Conservation (phyloP, 2,888 invertebrate species). For the Callosobruchus maculatus region DNA sequence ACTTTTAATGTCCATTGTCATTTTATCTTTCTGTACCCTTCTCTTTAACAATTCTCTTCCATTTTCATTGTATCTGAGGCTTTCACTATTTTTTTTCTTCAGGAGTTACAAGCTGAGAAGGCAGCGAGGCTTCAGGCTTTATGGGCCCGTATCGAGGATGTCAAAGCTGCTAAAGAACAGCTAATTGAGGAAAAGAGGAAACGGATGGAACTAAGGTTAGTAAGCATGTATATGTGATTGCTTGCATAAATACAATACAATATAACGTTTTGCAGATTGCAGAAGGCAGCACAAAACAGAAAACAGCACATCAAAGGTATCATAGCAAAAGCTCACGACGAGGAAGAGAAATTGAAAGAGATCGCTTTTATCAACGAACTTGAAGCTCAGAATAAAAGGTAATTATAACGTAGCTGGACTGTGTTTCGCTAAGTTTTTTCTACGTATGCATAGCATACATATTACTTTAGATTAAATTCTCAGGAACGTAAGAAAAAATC, state of each 20-base stretch:
- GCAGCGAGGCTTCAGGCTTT: conserved; percentile 81
- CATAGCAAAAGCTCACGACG: conserved; percentile 93
- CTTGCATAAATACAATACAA: background rate
- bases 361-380: conserved; percentile 96
- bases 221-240: background rate
- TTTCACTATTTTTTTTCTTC: background rate
- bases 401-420: background rate
- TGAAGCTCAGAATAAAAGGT: conserved; percentile 85
- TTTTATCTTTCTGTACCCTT: no score
- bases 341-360: conserved; percentile 94
- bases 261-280: conserved; percentile 54
- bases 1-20: no score
- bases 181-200: conserved; percentile 77
- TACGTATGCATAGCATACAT: background rate
- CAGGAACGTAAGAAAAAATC: no score
- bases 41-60: no score
- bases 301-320: conserved; percentile 77
- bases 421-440: conserved; percentile 3
- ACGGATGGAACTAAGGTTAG: conserved; percentile 63
- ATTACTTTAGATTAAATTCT: no score
- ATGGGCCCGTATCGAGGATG: conserved; percentile 80
- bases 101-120: conserved; percentile 74
- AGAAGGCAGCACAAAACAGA: conserved; percentile 88
- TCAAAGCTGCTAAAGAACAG: conserved; percentile 79
- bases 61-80: no score